These are phyloP conservation scores for Melanophora roralis DNA, from an alignment of 2,888 invertebrate genomes.

Conservation along the genomic window DNA sequence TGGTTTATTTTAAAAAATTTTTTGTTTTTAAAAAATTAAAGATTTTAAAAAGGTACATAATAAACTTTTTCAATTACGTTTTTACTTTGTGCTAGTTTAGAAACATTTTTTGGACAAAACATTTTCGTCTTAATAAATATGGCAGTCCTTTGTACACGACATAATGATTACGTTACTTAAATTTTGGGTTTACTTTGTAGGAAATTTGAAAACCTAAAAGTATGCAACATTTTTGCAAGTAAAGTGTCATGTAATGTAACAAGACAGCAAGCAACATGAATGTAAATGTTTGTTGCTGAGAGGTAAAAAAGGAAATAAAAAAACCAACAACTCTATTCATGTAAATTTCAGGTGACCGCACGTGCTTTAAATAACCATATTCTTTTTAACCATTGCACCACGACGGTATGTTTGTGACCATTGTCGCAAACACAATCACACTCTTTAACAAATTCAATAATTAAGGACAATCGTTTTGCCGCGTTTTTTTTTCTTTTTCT, in stretches of 20 bases:
- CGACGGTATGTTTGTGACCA: conserved; percentile 10
- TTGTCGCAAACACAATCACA: conserved; percentile 22
- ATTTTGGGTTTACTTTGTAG: too few relatives aligned
- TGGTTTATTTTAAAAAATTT: too few relatives aligned
- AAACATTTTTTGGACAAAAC: too few relatives aligned
- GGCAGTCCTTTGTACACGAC: too few relatives aligned
- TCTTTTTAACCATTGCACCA: not conserved
- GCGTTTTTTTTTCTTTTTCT: conserved; percentile 29
- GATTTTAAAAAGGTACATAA: too few relatives aligned
- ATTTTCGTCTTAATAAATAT: too few relatives aligned
- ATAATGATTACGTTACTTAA: too few relatives aligned
- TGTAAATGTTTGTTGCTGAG: conserved; percentile 40
- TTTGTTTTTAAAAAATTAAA: too few relatives aligned
- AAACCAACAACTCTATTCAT: conserved; percentile 21
- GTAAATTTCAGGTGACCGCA: conserved; percentile 52
- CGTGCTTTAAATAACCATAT: conserved; percentile 51
- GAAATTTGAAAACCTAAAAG: conserved; percentile 14
- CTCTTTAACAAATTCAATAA: conserved; percentile 45
- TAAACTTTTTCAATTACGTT: too few relatives aligned
- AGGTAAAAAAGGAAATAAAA: conserved; percentile 4
- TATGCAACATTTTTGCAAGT: conserved; percentile 3
- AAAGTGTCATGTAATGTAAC: conserved; percentile 29
- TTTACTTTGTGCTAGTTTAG: too few relatives aligned
- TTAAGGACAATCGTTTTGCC: conserved; percentile 33
- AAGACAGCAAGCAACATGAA: conserved; percentile 11